phyloP scores from a whole-genome alignment of 2,113 vertebrate species.

The Apodemus sylvaticus region DNA sequence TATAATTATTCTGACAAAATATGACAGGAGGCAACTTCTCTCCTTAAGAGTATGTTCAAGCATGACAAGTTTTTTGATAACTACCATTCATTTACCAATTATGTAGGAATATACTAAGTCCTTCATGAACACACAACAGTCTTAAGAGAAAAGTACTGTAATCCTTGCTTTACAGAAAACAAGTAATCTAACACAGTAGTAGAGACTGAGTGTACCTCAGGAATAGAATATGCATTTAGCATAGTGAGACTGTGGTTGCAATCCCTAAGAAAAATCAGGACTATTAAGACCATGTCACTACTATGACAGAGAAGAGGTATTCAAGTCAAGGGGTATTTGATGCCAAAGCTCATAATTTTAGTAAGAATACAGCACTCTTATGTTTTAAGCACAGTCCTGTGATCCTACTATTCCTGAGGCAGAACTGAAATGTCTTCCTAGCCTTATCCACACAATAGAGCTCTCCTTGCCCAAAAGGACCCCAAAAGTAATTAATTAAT shows the following conservation, averaged over 20 bases:
- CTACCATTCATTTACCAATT: background rate
- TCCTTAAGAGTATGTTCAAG: background rate
- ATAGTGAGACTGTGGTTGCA: background rate
- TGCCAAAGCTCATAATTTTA: background rate
- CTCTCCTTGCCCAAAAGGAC: background rate
- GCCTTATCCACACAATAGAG: background rate
- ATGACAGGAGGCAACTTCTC: background rate
- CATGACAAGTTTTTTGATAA: conserved; percentile 27
- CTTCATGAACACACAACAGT: background rate
- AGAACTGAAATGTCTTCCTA: background rate
- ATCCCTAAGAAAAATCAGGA: background rate
- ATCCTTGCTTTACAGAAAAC: conserved; percentile 13
- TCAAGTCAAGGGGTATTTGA: background rate
- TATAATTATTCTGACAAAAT: conserved; percentile 17
- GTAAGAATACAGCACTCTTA: background rate
- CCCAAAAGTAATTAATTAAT: background rate
- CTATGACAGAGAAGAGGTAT: background rate
- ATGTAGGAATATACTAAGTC: background rate
- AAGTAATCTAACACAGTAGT: conserved; percentile 26
- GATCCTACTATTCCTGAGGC: background rate
- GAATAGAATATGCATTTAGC: background rate
- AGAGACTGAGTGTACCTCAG: background rate
- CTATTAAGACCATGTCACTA: background rate
- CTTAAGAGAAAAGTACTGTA: conserved; percentile 14
- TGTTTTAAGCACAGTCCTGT: background rate